Conservation (phyloP, 1,140 invertebrate species). For the Drosophila burlai region DNA sequence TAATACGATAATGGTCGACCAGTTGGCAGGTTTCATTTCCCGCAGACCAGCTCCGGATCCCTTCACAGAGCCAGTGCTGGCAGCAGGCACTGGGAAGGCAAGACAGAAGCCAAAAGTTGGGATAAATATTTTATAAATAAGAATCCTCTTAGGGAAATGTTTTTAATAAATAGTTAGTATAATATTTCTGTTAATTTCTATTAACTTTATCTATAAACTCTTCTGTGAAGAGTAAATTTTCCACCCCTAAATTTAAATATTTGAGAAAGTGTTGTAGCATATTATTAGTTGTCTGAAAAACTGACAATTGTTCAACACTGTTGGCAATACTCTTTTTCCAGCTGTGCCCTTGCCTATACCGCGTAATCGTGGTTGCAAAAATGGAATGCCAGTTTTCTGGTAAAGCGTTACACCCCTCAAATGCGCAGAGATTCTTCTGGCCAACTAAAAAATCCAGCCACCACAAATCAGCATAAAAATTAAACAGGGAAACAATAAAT, state of each 20-base stretch:
- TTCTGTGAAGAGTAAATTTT: not conserved
- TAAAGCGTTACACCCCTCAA: not conserved
- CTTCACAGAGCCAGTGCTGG: not conserved
- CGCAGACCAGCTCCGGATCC: not conserved
- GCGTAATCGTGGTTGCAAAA: not conserved
- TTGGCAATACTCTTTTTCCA: conserved; percentile 20
- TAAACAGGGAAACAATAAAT: too few species aligned
- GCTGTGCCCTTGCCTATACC: not conserved
- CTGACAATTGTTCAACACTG: not conserved
- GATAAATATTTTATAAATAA: not conserved
- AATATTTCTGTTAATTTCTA: not conserved
- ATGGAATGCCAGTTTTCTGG: not conserved
- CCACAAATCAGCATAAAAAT: not conserved
- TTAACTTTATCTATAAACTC: not conserved
- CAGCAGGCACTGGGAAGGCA: not conserved
- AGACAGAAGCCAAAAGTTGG: not conserved
- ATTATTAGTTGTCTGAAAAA: not conserved
- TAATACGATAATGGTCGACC: conserved; percentile 63
- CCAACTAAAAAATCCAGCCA: not conserved
- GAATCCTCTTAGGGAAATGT: not conserved
- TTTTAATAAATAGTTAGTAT: too few species aligned
- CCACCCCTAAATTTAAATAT: not conserved
- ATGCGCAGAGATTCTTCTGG: not conserved
- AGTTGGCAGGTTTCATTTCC: conserved; percentile 41
- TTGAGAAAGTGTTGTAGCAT: not conserved